phyloP scores from a whole-genome alignment of 2,888 invertebrate species.

The Hirtodrosophila cameraria region DNA sequence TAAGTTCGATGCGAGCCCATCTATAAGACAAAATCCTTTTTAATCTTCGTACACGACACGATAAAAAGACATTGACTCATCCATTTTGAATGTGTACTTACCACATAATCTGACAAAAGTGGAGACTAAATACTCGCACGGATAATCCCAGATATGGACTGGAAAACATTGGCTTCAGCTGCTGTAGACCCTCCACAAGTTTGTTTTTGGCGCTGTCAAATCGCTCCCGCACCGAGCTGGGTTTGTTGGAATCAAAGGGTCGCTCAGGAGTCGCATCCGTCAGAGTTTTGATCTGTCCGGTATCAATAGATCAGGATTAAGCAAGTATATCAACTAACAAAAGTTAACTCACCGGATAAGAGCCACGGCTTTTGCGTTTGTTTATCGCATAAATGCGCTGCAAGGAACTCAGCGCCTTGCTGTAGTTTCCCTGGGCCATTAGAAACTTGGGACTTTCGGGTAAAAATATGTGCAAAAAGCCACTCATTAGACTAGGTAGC shows the following conservation, averaged over 20 bases:
- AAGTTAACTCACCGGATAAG: conserved; percentile 86
- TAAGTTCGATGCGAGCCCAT: too few relatives aligned
- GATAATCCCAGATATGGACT: conserved; percentile 53
- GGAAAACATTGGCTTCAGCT: conserved; percentile 57
- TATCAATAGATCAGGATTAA: neutral
- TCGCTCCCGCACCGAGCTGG: conserved; percentile 6
- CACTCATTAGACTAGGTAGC: conserved; percentile 63
- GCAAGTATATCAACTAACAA: neutral
- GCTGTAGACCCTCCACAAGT: conserved; percentile 38
- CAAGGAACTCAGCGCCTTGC: conserved; percentile 68
- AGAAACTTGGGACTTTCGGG: conserved; percentile 82
- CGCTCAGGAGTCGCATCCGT: conserved; percentile 50
- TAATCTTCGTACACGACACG: too few relatives aligned
- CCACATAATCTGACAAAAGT: conserved; percentile 69
- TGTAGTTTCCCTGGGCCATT: conserved; percentile 77
- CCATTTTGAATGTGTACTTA: conserved; percentile 15
- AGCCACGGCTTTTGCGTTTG: conserved; percentile 86
- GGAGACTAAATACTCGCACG: conserved; percentile 43
- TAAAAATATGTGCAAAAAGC: conserved; percentile 60
- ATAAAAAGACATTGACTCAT: neutral
- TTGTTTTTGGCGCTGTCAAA: conserved; percentile 24
- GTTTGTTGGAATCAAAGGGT: neutral
- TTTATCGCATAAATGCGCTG: conserved; percentile 87
- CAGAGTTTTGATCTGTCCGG: conserved; percentile 42
- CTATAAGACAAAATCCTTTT: too few relatives aligned